Conservation (phyloP, 2,797 vertebrate species). For the Ceryle rudis region DNA sequence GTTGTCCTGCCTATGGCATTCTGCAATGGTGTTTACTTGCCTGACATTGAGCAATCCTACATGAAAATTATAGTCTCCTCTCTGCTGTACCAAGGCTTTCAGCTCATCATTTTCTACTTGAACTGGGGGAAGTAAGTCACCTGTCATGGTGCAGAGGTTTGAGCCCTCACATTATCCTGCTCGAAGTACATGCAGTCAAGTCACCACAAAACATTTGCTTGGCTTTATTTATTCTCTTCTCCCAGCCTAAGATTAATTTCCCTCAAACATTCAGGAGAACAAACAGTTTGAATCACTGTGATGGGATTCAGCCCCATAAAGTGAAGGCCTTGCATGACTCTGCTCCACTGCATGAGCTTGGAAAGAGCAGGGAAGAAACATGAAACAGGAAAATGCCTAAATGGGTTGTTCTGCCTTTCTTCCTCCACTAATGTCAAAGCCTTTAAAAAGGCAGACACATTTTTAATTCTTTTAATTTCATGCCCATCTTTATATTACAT, state of each 20-base stretch:
- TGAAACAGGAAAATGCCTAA: not conserved
- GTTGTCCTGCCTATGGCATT: not conserved
- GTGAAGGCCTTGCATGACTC: not conserved
- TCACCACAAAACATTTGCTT: not conserved
- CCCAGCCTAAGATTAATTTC: not conserved
- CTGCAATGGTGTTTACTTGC: not conserved
- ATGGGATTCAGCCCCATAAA: not conserved
- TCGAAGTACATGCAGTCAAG: not conserved
- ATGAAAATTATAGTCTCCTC: not conserved
- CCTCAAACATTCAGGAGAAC: not conserved
- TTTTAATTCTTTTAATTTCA: not conserved
- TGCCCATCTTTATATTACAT: not conserved
- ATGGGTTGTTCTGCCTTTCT: not conserved
- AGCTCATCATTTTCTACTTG: not conserved
- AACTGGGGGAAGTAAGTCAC: not conserved
- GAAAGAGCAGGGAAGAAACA: fast-evolving
- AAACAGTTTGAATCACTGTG: not conserved
- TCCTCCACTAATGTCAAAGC: not conserved
- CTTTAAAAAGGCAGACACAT: not conserved
- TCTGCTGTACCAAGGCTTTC: not conserved
- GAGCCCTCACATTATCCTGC: not conserved
- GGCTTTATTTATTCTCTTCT: not conserved
- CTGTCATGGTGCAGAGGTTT: not conserved
- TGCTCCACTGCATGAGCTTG: not conserved
- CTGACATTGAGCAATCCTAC: not conserved